phyloP scores from a whole-genome alignment of 2,113 vertebrate species.

The Geococcyx californianus region DNA sequence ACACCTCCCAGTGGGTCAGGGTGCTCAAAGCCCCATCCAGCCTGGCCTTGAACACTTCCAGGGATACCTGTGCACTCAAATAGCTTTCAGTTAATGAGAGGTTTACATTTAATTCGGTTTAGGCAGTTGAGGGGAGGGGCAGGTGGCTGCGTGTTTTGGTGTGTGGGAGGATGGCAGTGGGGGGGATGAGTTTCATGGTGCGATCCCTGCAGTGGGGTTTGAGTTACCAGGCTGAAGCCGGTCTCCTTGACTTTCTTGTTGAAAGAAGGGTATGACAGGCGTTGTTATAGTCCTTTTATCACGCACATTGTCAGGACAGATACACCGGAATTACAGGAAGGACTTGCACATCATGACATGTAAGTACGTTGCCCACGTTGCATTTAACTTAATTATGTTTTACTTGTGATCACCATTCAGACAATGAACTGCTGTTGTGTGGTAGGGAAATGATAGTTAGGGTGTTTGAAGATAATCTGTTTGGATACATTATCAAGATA shows the following conservation, averaged over 20 bases:
- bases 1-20: too few species aligned
- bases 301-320: not conserved
- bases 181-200: too few species aligned
- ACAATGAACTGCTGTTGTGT: accelerated
- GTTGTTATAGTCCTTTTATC: accelerated
- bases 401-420: not conserved
- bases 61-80: not conserved
- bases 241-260: not conserved
- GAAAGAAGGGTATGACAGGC: too few species aligned
- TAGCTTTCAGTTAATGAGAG: not conserved
- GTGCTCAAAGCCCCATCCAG: too few species aligned
- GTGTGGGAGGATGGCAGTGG: not conserved
- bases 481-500: not conserved
- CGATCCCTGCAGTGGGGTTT: too few species aligned
- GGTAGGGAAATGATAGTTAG: not conserved
- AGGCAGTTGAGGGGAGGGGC: not conserved
- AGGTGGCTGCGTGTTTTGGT: not conserved
- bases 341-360: not conserved
- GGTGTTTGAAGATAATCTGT: accelerated
- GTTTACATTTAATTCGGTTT: not conserved
- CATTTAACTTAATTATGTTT: not conserved
- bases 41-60: not conserved
- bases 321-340: not conserved
- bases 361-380: not conserved
- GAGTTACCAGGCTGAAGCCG: too few species aligned